Percentiles rank a stretch among this genome's conserved stretches.
These are phyloP conservation scores for Oncorhynchus keta DNA, from an alignment of 2,113 vertebrate genomes.

Conservation along the genomic window DNA sequence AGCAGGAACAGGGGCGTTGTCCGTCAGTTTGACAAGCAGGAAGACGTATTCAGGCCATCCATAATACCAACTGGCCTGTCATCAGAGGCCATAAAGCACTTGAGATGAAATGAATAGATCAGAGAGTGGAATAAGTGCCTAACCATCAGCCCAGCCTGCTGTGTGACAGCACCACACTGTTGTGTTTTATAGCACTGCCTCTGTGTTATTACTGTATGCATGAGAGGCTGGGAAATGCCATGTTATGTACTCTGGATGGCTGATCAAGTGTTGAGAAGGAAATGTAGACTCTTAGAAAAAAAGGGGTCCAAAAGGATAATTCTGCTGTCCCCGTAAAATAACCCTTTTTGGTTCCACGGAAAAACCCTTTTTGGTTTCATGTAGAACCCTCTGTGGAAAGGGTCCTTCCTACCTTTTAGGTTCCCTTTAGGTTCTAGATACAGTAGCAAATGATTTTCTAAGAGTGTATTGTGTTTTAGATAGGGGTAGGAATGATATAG, in stretches of 20 bases:
- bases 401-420: constrained; percentile 6
- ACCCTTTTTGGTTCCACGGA: too few relatives aligned
- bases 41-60: constrained; percentile 56
- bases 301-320: too few relatives aligned
- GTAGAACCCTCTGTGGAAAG: too few relatives aligned
- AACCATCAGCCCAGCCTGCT: constrained; percentile 6
- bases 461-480: too few relatives aligned
- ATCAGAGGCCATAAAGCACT: constrained; percentile 63
- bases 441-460: too few relatives aligned
- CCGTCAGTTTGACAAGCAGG: constrained; percentile 67
- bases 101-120: constrained; percentile 66
- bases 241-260: constrained; percentile 13
- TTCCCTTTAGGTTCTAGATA: neutral
- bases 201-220: constrained; percentile 22
- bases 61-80: constrained; percentile 68
- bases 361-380: too few relatives aligned
- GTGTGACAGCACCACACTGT: constrained; percentile 24
- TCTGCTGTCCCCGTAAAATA: too few relatives aligned
- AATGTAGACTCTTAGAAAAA: too few relatives aligned
- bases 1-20: constrained; percentile 39
- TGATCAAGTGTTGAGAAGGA: too few relatives aligned
- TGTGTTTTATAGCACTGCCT: constrained; percentile 29
- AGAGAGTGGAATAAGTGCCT: constrained; percentile 33
- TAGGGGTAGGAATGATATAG: too few relatives aligned
- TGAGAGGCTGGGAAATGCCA: constrained; percentile 16